Base-by-base conservation (phyloP, 2,113 vertebrate species). In the Stegostoma tigrinum region DNA sequence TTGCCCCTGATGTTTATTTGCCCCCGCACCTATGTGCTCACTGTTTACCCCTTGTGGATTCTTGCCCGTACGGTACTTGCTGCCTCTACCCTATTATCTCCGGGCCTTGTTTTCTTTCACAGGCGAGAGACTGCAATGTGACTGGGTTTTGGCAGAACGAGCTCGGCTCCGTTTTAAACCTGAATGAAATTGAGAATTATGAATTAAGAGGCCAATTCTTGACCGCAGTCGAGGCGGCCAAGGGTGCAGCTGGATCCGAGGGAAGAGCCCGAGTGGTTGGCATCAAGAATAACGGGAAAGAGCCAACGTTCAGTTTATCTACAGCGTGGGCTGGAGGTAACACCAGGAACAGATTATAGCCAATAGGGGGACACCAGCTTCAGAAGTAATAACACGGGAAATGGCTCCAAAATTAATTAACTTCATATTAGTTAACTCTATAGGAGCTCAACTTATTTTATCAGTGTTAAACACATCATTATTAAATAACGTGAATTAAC, bases 261-360 rank as follows among this genome's bases (percentile, higher is more conserved):
- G 45, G 42, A 66, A 64, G 55, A 12, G 95, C 95, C 15, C 68
- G 67, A 4, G 75, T 96, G 45, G 38, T 94, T 24, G 95, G 90
- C 2, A 67, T 94, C 64, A 38, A 68, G n/a, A 90, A 78, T 61
- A 15, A 2, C 3, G 89, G 64, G 48, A 48, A 21, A 38, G 86
- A 94, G 23, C 95, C 75, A 14, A 61, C 89, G 1, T 94, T 94
- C 61, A 91, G 10, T 19, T 85, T 52, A 30, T 90, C 91, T 10
- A 83, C 66, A 19, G 87, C 30, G 38, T 96, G 96, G 96, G 87
- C 67, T 21, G 95, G 68, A 83, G 96, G 96, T 96, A 38, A 93
- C 68, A 5, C 5, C 27, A 7, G 72, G 72, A 14, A 14, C 72
- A 34, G 72, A 75, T 34, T 34, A 2, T 27, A 24, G 10, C 24